Evolutionary conservation across 2,113 vertebrate species (phyloP), one percentile per base, ranked within the genome.

Genomic region (Eublepharis macularius): DNA sequence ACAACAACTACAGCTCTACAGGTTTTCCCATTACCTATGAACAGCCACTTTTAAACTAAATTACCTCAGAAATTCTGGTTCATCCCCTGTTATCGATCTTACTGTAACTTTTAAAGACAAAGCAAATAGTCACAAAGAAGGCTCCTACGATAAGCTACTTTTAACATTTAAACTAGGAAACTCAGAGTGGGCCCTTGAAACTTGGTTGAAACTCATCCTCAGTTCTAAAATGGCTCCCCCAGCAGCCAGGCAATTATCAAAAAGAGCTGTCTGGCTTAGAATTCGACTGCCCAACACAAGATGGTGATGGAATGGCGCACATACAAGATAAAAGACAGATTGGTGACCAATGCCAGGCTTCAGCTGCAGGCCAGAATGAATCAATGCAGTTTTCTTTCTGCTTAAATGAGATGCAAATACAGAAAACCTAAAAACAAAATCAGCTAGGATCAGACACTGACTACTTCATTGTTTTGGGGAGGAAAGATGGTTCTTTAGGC

Each of bases 361-460:
- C 6, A 34, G n/a, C 34, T 26, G 70, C 36, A 26, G 43, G 12
- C 47, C 63, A 39, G 47, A 76, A 12, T 43, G 79, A 4, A 45
- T 76, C 77, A 36, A 47, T 24, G 54, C 4, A 41, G 36, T 54
- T 51, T 13, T 54, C 43, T 81, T 76, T 54, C 19, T 41, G 49
- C 54, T 69, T 54, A 70, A 82, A 76, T 24, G n/a, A 49, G 80
- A 82, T 41, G 75, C 74, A 78, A 72, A 82, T 63, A 32, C n/a
- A 63, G 66, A 45, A 16, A n/a, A 36, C 24, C 75, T 63, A 66
- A 66, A 78, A 54, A 60, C 19, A 41, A 49, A 65, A 32, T 11
- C 75, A 79, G 34, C 17, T 7, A 36, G 54, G 41, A 21, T 16
- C 74, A 83, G 80, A 24, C n/a, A 5, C 32, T 77, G 9, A 21